Conservation (phyloP, 2,888 invertebrate species). For the Hermaeophaga mercurialis region DNA sequence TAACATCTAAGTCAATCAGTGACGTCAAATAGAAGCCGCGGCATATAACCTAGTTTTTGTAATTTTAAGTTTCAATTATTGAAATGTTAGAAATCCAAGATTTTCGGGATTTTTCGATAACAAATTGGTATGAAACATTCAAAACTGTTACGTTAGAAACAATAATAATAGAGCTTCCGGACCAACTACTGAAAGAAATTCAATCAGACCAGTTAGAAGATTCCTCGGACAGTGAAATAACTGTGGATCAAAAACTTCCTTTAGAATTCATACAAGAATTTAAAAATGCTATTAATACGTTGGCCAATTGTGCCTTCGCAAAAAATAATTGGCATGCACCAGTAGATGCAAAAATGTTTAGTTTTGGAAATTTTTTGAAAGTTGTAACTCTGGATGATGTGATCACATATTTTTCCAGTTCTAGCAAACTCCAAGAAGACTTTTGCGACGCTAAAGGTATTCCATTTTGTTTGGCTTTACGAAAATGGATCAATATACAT, state of each 20-base stretch:
- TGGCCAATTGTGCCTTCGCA: slow-evolving; percentile 49
- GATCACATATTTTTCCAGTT: slow-evolving; percentile 49
- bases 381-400: slow-evolving; percentile 50
- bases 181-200: slow-evolving; percentile 44
- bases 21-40: too few relatives aligned
- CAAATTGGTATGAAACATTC: slow-evolving; percentile 50
- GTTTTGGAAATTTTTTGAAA: slow-evolving; percentile 51
- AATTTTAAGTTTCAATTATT: neutral
- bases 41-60: neutral
- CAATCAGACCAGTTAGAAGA: slow-evolving; percentile 38
- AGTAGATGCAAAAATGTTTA: slow-evolving; percentile 53
- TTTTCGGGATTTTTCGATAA: slow-evolving; percentile 51
- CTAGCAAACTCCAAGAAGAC: slow-evolving; percentile 50
- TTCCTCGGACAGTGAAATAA: slow-evolving; percentile 35
- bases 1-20: too few relatives aligned
- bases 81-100: slow-evolving; percentile 49
- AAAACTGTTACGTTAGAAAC: slow-evolving; percentile 46
- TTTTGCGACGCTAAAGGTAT: slow-evolving; percentile 46
- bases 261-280: slow-evolving; percentile 39
- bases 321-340: slow-evolving; percentile 57
- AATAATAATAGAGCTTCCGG: slow-evolving; percentile 47
- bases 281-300: slow-evolving; percentile 47
- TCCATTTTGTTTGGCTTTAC: slow-evolving; percentile 49
- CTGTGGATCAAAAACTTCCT: slow-evolving; percentile 30
- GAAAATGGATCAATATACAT: slow-evolving; percentile 54